Conservation (phyloP, 2,113 vertebrate species). For the Xenopus tropicalis region UCB_Xtro_10.0 CM004444.2:131313001-131313500, state of each 20-base stretch:
- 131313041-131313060: conserved; percentile 93
- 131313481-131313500: conserved; percentile 5
- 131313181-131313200: conserved; percentile 81
- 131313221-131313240: conserved; percentile 87
- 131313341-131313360: conserved; percentile 53
- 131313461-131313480: conserved; percentile 39
- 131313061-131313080: conserved; percentile 99
- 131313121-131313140: conserved; percentile 94
- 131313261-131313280: conserved; percentile 82
- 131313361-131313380: conserved; percentile 55
- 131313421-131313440: conserved; percentile 47
- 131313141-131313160: conserved; percentile 80
- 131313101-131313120: conserved; percentile 84
- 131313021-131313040: conserved; percentile 88
- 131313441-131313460: conserved; percentile 27
- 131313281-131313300: conserved; percentile 68
- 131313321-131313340: conserved; percentile 52
- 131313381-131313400: conserved; percentile 50
- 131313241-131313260: conserved; percentile 86
- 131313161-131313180: conserved; percentile 80
- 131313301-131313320: conserved; percentile 61
- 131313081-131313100: conserved; percentile 99
- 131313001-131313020: conserved; percentile 90
- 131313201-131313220: conserved; percentile 84
- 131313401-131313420: conserved; percentile 50